Conservation (phyloP, 2,888 invertebrate genomes). For the Psococerastis gibbosa region DNA sequence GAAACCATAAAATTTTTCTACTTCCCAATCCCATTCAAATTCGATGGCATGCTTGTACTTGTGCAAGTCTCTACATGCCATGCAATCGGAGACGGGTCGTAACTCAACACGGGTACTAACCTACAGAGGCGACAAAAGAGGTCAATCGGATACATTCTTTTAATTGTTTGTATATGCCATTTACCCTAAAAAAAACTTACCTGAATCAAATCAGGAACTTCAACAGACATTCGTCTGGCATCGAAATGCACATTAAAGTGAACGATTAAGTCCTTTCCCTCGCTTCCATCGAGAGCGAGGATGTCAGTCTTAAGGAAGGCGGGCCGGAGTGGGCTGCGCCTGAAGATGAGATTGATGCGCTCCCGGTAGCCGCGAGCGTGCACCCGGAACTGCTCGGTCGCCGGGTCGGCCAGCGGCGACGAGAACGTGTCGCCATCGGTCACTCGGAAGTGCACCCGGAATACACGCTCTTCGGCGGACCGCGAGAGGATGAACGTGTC, state of each 20-base stretch:
- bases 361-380: slow-evolving; percentile 55
- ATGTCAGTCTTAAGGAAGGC: slow-evolving; percentile 64
- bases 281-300: slow-evolving; percentile 65
- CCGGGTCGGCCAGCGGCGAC: slow-evolving; percentile 43
- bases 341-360: slow-evolving; percentile 52
- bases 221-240: slow-evolving; percentile 47
- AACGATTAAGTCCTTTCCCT: slow-evolving; percentile 52
- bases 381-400: slow-evolving; percentile 47
- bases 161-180: too few species aligned
- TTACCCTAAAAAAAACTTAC: background rate
- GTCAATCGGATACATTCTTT: too few species aligned
- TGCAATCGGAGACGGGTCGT: too few species aligned
- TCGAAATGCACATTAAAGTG: slow-evolving; percentile 76
- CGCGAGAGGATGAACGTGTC: slow-evolving; percentile 54
- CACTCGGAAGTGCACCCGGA: slow-evolving; percentile 62
- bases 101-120: too few species aligned
- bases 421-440: slow-evolving; percentile 48
- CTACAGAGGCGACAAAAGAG: too few species aligned
- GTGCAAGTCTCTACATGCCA: too few species aligned
- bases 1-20: too few species aligned
- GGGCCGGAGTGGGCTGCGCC: slow-evolving; percentile 50
- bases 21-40: too few species aligned
- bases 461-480: slow-evolving; percentile 58
- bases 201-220: slow-evolving; percentile 25
- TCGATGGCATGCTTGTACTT: too few species aligned